Base-by-base conservation (phyloP, 2,797 vertebrate genomes). In the Onychomys arenicola region DNA sequence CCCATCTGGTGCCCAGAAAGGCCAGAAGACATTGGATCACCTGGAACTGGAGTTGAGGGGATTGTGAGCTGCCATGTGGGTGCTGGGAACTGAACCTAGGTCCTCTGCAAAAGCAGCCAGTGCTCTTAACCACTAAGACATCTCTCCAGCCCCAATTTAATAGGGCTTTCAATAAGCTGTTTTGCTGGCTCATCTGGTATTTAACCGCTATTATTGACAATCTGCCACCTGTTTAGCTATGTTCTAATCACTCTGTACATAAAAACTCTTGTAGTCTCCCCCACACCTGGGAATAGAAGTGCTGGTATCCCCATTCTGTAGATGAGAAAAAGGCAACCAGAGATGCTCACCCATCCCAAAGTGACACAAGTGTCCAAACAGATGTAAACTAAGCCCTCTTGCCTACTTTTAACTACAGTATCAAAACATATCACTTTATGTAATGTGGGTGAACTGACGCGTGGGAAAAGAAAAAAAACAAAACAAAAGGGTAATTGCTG, bases 201-300 rank as follows among this genome's bases (percentile, higher is more conserved):
- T 95, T 88, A 92, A 46, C 91, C 16, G 34, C 40, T 91, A 49
- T 82, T 69, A 96, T 0, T 92, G 23, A 86, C 17, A 49, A 63
- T 34, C 21, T 90, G 85, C 6, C 49, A 91, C 52, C 90, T 40
- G 37, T 65, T 75, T 81, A 92, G 23, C 65, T 23, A 90, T 37
- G 4, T 75, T 89, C 81, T 96, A 94, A 90, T 61, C 49, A 94
- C 40, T 59, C 40, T n/a, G 73, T 37, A 55, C 14, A 52, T 27
- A 87, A 69, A 49, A 82, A 37, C 37, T 89, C 55, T 94, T 80
- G 88, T 89, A 93, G 95, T 81, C 76, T 46, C 87, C 78, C 78
- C n/a, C 23, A 78, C 65, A 90, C 37, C 43, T 46, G 84, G 34
- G 11, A 69, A 78, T 71, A 7, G 83, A 6, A 89, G 71, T 65